A percentile compares a stretch with the other conserved stretches of the same genome.
These are phyloP conservation scores for Sminthopsis crassicaudata DNA, from an alignment of 2,113 vertebrate species.

Conservation along the genomic window DNA sequence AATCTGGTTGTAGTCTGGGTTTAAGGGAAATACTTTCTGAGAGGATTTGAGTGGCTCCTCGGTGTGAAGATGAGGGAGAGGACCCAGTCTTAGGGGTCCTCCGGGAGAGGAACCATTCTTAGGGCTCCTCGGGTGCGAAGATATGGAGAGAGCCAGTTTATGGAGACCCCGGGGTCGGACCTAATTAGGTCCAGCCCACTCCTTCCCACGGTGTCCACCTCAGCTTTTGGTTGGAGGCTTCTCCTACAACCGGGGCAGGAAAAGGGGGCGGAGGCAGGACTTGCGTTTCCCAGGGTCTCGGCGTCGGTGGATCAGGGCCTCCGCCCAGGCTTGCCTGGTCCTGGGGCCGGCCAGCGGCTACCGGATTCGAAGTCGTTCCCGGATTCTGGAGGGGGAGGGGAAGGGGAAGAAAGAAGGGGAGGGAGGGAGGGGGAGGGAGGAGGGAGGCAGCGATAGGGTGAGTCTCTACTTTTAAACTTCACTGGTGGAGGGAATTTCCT, in stretches of 20 bases:
- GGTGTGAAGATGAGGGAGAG: too few relatives aligned
- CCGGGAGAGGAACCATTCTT: too few relatives aligned
- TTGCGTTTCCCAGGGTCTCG: not conserved
- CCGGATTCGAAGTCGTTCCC: not conserved
- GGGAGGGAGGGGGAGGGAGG: not conserved
- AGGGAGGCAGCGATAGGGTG: not conserved
- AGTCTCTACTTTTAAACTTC: not conserved
- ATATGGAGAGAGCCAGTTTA: too few relatives aligned
- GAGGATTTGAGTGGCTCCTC: too few relatives aligned
- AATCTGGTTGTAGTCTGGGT: too few relatives aligned
- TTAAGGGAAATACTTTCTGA: too few relatives aligned
- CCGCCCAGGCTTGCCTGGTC: not conserved
- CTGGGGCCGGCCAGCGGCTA: not conserved
- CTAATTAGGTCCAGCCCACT: not conserved
- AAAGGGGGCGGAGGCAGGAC: not conserved
- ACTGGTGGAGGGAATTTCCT: not conserved
- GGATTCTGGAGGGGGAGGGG: not conserved
- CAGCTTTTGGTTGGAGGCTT: too few relatives aligned
- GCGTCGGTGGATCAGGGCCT: not conserved
- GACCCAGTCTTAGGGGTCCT: too few relatives aligned
- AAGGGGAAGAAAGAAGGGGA: not conserved
- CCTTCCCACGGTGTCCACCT: not conserved
- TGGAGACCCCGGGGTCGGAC: not conserved
- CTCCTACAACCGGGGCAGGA: too few relatives aligned
- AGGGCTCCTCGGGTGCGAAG: too few relatives aligned